Conservation (phyloP, 1,140 invertebrate species). For the Apis dorsata region DNA sequence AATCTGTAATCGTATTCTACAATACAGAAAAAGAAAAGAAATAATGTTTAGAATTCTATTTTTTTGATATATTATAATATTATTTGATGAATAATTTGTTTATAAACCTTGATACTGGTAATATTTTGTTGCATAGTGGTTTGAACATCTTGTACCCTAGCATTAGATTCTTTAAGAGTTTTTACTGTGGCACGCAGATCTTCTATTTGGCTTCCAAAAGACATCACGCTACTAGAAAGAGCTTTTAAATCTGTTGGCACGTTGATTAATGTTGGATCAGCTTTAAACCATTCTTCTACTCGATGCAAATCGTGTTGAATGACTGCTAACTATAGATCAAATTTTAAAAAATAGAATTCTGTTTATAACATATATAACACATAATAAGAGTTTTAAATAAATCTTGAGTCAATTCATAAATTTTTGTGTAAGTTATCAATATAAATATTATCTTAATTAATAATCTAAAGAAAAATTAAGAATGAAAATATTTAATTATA, state of each 20-base stretch:
- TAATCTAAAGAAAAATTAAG: neutral
- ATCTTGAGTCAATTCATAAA: neutral
- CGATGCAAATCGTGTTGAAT: slow-evolving; percentile 79
- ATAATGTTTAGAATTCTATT: slow-evolving; percentile 16
- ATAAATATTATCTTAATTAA: neutral
- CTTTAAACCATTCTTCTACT: slow-evolving; percentile 82
- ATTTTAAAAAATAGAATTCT: neutral
- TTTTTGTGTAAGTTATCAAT: neutral
- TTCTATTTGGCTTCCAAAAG: slow-evolving; percentile 82
- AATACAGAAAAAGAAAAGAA: neutral
- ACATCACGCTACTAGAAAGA: slow-evolving; percentile 81
- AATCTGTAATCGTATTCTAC: slow-evolving; percentile 67
- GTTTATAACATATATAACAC: neutral
- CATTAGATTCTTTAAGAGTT: slow-evolving; percentile 73
- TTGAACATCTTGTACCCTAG: slow-evolving; percentile 73
- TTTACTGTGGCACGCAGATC: slow-evolving; percentile 76
- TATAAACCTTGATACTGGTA: slow-evolving; percentile 75
- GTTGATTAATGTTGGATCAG: slow-evolving; percentile 81
- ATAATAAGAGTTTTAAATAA: neutral
- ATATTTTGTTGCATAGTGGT: slow-evolving; percentile 75
- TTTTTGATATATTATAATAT: neutral
- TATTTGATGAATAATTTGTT: neutral
- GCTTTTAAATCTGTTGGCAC: slow-evolving; percentile 80
- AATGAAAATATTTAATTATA: neutral
- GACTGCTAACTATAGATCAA: slow-evolving; percentile 73